Percentiles rank a stretch among this genome's conserved stretches.
Conservation (phyloP, 2,113 vertebrate species). For the Lepidothrix coronata region DNA sequence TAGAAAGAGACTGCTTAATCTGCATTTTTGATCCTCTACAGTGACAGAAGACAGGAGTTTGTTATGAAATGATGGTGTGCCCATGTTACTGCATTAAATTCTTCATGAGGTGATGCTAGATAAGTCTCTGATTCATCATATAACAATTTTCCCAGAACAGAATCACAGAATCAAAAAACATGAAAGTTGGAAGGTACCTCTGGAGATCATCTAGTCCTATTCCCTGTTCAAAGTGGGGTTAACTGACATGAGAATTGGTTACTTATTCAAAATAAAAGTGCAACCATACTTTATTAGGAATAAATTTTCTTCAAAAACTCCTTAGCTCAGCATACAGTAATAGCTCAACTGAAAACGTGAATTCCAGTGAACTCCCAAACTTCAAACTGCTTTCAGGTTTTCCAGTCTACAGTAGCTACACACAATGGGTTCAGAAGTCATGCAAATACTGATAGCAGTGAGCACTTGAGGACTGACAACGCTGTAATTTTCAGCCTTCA, state of each 20-base stretch:
- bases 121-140: not conserved
- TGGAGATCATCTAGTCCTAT: not conserved
- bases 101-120: not conserved
- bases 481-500: not conserved
- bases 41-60: not conserved
- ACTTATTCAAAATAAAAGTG: not conserved
- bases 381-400: not conserved
- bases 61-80: not conserved
- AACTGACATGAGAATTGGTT: not conserved
- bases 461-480: not conserved
- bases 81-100: not conserved
- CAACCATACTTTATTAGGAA: not conserved
- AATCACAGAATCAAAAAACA: not conserved
- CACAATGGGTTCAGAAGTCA: not conserved
- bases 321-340: not conserved
- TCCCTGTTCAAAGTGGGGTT: not conserved
- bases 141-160: not conserved
- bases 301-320: not conserved
- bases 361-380: not conserved
- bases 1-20: not conserved
- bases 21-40: not conserved
- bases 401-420: not conserved
- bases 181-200: not conserved
- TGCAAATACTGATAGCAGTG: not conserved
- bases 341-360: not conserved